Evolutionary conservation across 1,140 invertebrate species (phyloP), one percentile per base, ranked within the genome.

Genomic region (Drosophila pectinifera): DNA sequence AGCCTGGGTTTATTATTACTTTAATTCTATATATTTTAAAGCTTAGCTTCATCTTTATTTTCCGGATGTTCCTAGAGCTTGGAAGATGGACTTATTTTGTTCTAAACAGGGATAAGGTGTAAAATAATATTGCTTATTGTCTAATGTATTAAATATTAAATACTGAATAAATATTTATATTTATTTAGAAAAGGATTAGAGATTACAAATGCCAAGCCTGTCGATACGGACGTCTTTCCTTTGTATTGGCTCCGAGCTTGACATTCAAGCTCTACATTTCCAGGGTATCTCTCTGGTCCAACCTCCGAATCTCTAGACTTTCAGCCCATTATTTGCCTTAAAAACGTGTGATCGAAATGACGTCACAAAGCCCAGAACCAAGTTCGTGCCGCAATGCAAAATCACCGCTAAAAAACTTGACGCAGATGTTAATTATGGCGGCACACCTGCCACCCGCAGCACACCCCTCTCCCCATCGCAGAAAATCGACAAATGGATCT

Each of bases 341-440:
- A 14, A 68, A 68, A 34, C 36, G 43, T 49, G 58, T 49, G 34
- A 28, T 41, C 0, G 13, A 10, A 28, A 67, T 75, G 73, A 75
- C 73, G 73, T 75, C 59, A 75, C 53, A 57, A 8, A 51, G 45
- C 34, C 26, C 53, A 57, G 7, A 56, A 58, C 39, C 39, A 14
- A 22, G 46, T 43, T 75, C 73, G 73, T 75, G 73, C 62, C 62
- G 53, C 73, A 75, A 75, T 67, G 73, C 73, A 24, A 74, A 65
- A 75, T 65, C 31, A 41, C 22, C 48, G 34, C 61, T 10, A 45
- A 51, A 48, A 58, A 63, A 59, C 53, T 56, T 76, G 72, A 76
- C 61, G 72, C 72, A 67, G 61, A 53, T 75, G 73, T 74, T 75
- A 75, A 75, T 75, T 75, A 67, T 13, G 49, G 41, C 48, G 42